Percentiles rank a stretch among this genome's conserved stretches.
Evolutionary conservation across 2,113 vertebrate genomes (phyloP).

Genomic region (Casuarius casuarius): DNA sequence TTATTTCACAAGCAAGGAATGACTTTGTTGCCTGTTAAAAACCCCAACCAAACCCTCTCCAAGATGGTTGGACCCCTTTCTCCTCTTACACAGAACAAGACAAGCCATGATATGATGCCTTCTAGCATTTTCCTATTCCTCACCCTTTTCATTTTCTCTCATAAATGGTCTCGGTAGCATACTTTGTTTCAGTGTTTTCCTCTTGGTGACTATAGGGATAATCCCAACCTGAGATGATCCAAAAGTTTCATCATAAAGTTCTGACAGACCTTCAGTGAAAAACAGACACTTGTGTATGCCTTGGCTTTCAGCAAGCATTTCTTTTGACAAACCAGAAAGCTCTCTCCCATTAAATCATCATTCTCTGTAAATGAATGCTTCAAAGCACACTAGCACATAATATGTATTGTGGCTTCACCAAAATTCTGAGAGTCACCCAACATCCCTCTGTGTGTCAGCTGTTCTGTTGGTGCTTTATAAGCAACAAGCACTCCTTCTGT

Average conservation of each 20-base stretch:
- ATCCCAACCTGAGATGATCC: not conserved
- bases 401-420: not conserved
- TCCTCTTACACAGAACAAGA: not conserved
- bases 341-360: not conserved
- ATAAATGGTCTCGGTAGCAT: not conserved
- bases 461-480: not conserved
- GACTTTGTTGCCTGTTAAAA: not conserved
- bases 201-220: not conserved
- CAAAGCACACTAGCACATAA: not conserved
- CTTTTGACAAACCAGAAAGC: not conserved
- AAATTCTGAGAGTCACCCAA: not conserved
- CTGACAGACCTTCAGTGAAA: not conserved
- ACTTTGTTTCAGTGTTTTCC: not conserved
- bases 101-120: not conserved
- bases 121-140: not conserved
- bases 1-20: not conserved
- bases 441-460: not conserved
- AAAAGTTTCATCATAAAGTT: not conserved
- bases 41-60: not conserved
- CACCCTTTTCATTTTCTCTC: not conserved
- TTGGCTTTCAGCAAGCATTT: not conserved
- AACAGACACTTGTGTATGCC: not conserved
- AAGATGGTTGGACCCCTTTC: not conserved
- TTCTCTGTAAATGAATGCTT: not conserved
- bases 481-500: not conserved